A percentile compares a stretch with the other conserved stretches of the same genome.
Evolutionary conservation across 2,113 vertebrate genomes (phyloP).

Genomic region (Coregonus clupeaformis): DNA sequence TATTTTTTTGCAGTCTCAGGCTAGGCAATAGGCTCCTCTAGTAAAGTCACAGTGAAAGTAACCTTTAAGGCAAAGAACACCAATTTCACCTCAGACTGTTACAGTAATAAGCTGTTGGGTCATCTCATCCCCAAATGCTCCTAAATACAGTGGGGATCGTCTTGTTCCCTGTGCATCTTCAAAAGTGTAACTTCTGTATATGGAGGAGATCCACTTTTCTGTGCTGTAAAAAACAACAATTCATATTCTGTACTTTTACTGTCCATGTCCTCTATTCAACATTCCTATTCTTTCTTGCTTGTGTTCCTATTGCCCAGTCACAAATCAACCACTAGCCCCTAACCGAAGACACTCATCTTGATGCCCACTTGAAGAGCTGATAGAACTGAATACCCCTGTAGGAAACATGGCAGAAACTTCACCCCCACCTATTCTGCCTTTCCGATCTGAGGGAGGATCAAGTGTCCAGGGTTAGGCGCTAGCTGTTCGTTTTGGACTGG

Average conservation of each 20-base stretch:
- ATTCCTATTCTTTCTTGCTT: conserved; percentile 25
- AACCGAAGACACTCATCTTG: conserved; percentile 30
- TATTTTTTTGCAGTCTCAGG: not conserved
- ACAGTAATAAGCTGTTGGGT: not conserved
- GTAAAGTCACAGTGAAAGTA: not conserved
- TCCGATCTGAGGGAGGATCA: not conserved
- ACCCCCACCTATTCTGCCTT: conserved; percentile 22
- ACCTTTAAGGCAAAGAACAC: conserved; percentile 26
- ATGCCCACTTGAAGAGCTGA: conserved; percentile 9
- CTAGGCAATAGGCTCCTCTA: conserved; percentile 13
- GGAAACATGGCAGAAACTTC: not conserved
- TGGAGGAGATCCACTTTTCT: not conserved
- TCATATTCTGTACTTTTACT: conserved; percentile 22
- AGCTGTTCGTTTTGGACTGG: conserved; percentile 13
- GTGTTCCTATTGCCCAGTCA: conserved; percentile 12
- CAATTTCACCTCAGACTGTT: not conserved
- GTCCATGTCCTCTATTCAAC: conserved; percentile 17
- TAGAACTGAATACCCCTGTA: conserved; percentile 9
- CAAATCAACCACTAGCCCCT: conserved; percentile 26
- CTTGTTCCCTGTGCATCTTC: not conserved
- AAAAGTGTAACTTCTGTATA: not conserved
- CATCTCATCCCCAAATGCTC: not conserved
- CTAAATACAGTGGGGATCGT: not conserved
- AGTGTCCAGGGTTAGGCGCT: conserved; percentile 13
- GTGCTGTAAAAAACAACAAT: conserved; percentile 1